Evolutionary conservation across 23 tunicate genomes (phyloP).

Genomic region (Oikopleura vanhoeffeni): DNA sequence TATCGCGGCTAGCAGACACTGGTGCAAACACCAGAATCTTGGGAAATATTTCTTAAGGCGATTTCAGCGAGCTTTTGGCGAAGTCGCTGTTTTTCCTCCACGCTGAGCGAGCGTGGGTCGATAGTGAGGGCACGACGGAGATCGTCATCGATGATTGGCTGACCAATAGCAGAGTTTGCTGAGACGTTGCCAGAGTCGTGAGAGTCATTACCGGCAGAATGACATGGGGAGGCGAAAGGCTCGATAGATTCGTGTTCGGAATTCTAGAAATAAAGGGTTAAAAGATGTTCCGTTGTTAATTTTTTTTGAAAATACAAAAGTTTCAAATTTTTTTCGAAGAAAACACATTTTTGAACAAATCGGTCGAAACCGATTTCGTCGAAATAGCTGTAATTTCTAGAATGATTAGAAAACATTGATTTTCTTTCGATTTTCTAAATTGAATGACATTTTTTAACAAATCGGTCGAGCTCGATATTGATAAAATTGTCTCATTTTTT

Average conservation of each 20-base stretch:
- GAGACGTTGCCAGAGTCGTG: conserved; percentile 7
- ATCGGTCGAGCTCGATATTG: too few relatives aligned
- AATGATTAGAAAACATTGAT: too few relatives aligned
- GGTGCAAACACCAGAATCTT: neutral
- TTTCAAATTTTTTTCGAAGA: too few relatives aligned
- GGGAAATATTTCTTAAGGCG: neutral
- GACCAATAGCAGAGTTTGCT: neutral
- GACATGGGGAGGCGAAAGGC: neutral
- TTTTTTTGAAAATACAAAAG: too few relatives aligned
- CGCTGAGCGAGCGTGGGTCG: neutral
- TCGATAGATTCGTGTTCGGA: neutral
- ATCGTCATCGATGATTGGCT: neutral
- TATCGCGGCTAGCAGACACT: too few relatives aligned
- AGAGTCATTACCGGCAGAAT: neutral
- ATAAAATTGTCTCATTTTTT: too few relatives aligned
- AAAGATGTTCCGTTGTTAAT: neutral
- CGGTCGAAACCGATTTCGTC: too few relatives aligned
- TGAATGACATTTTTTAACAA: too few relatives aligned
- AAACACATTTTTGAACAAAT: too few relatives aligned
- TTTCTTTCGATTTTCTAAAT: too few relatives aligned
- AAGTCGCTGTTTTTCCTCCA: neutral
- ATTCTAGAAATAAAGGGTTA: neutral
- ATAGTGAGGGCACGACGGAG: conserved; percentile 9
- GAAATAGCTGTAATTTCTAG: too few relatives aligned
- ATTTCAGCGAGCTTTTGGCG: conserved; percentile 15